Evolutionary conservation across 2,113 vertebrate genomes (phyloP).

Genomic region (Tonatia bakeri): DNA sequence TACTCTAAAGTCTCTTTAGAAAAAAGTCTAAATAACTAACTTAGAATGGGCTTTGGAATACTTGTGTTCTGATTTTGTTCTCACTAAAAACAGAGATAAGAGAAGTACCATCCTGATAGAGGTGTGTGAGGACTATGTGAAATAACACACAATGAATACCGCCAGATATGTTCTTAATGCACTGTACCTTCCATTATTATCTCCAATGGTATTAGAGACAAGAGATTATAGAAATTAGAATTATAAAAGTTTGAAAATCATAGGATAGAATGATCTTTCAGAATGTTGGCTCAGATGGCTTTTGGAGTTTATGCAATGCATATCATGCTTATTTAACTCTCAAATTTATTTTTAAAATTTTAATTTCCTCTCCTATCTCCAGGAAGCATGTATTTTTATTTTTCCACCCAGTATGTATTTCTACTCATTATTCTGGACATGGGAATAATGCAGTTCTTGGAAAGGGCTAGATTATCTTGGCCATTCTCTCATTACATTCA

Average conservation of each 20-base stretch:
- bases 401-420: neutral
- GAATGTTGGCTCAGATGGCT: neutral
- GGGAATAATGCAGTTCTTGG: neutral
- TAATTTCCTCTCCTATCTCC: neutral
- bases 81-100: neutral
- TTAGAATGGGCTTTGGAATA: neutral
- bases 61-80: neutral
- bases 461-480: conserved; percentile 18
- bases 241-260: neutral
- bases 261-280: neutral
- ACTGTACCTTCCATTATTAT: neutral
- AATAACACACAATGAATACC: neutral
- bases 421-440: neutral
- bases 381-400: conserved; percentile 24
- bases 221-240: neutral
- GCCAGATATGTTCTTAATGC: neutral
- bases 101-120: neutral
- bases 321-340: neutral
- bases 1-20: too few species aligned
- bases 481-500: neutral
- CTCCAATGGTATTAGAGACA: neutral
- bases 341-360: conserved; percentile 14
- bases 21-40: neutral
- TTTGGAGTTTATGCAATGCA: neutral
- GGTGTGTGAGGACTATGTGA: neutral